Evolutionary conservation across 30 jellyfish, hydroid and myxozoan species (phyloP).

Genomic region (Aurelia coerulea): DNA sequence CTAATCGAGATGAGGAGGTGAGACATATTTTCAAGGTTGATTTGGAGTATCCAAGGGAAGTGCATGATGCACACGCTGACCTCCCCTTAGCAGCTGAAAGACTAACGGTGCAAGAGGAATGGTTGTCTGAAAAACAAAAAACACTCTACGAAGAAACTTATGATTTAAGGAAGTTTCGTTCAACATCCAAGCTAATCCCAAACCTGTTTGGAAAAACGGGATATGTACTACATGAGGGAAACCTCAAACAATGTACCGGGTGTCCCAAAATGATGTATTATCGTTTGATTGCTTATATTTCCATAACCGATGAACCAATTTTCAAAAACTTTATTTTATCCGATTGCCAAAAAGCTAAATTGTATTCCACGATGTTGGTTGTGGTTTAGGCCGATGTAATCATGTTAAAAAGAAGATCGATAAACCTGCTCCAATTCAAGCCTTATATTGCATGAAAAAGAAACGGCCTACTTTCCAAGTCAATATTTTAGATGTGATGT

Average conservation of each 20-base stretch:
- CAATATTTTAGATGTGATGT: too few species aligned
- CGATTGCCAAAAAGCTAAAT: too few species aligned
- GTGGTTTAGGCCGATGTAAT: too few species aligned
- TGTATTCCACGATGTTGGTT: too few species aligned
- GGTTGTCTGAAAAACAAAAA: background rate
- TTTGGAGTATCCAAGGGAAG: background rate
- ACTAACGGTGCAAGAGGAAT: background rate
- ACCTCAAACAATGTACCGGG: background rate
- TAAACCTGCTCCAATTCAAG: too few species aligned
- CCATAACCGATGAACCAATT: too few species aligned
- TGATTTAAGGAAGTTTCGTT: background rate
- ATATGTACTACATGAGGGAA: slow-evolving; percentile 16
- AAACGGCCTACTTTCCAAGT: too few species aligned
- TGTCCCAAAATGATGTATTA: too few species aligned
- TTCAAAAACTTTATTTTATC: too few species aligned
- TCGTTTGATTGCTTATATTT: too few species aligned
- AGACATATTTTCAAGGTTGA: slow-evolving; percentile 29
- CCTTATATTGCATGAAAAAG: too few species aligned
- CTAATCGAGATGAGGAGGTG: background rate
- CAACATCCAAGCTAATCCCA: background rate
- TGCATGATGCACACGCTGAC: background rate
- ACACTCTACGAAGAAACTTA: background rate
- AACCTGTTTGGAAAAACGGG: background rate
- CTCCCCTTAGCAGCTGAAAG: background rate
- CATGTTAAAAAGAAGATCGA: too few species aligned